Percentiles rank a stretch among this genome's conserved stretches.
These are phyloP conservation scores for Brachyhypopomus occidentalis DNA, from an alignment of 2,113 vertebrate species.

Conservation along the genomic window DNA sequence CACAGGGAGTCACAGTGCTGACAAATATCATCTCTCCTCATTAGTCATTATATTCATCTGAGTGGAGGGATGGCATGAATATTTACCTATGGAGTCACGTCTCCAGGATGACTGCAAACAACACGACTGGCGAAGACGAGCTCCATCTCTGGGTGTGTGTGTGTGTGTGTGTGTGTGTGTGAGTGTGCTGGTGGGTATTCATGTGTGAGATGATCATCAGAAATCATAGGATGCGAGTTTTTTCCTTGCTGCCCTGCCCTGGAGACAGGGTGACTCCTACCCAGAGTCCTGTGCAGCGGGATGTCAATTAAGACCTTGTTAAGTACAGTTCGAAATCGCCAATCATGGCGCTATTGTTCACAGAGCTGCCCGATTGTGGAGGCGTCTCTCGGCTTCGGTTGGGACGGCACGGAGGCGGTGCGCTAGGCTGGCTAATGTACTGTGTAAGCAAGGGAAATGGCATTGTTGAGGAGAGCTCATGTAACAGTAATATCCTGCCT, in stretches of 20 bases:
- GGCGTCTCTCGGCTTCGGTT: conserved; percentile 44
- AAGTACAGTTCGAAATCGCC: conserved; percentile 69
- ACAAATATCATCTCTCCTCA: conserved; percentile 44
- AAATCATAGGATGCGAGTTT: conserved; percentile 24
- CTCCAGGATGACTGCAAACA: conserved; percentile 29
- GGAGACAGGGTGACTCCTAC: conserved; percentile 21
- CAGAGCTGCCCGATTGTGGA: conserved; percentile 48
- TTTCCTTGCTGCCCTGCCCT: conserved; percentile 18
- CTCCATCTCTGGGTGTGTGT: not conserved
- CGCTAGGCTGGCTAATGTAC: conserved; percentile 85
- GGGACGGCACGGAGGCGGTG: conserved; percentile 75
- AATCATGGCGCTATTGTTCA: conserved; percentile 63
- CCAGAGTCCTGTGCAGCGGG: conserved; percentile 59
- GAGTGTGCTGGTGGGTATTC: conserved; percentile 7
- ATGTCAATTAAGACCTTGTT: conserved; percentile 67
- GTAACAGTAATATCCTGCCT: conserved; percentile 94
- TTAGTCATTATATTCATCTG: conserved; percentile 35
- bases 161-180: conserved; percentile 6
- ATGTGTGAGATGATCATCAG: conserved; percentile 41
- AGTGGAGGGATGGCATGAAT: conserved; percentile 27
- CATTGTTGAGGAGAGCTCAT: conserved; percentile 90
- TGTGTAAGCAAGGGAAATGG: conserved; percentile 91
- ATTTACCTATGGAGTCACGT: conserved; percentile 44
- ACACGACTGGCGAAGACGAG: conserved; percentile 35
- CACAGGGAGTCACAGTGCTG: conserved; percentile 27